Evolutionary conservation across 2,797 vertebrate genomes (phyloP).

Genomic region (Tamandua tetradactyla): DNA sequence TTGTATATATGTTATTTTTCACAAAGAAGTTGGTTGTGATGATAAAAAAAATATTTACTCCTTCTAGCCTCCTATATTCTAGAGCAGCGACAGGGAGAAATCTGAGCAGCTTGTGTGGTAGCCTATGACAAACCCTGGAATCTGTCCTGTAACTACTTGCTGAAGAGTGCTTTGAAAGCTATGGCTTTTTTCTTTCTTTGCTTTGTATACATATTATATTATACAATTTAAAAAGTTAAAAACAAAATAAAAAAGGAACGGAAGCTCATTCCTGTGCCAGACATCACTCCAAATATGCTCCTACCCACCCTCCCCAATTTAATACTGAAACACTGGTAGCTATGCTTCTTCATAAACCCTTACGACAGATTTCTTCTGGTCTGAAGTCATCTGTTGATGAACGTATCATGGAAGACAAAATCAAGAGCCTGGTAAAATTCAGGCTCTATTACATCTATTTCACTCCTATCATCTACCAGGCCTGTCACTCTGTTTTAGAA

Average conservation of each 20-base stretch:
- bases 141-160: too few species aligned
- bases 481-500: slow-evolving; percentile 83
- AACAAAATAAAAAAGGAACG: neutral
- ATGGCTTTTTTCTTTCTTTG: too few species aligned
- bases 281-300: neutral
- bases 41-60: too few species aligned
- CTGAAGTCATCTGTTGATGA: slow-evolving; percentile 74
- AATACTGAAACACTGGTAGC: neutral
- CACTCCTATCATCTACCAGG: slow-evolving; percentile 73
- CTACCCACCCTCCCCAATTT: neutral
- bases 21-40: too few species aligned
- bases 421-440: slow-evolving; percentile 78
- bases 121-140: too few species aligned
- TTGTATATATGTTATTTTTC: too few species aligned
- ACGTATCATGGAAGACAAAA: slow-evolving; percentile 71
- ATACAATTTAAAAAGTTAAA: too few species aligned
- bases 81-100: too few species aligned
- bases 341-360: slow-evolving; percentile 7
- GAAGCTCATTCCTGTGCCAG: neutral
- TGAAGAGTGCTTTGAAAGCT: too few species aligned
- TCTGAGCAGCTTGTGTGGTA: too few species aligned
- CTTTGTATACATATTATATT: too few species aligned
- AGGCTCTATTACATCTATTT: slow-evolving; percentile 79
- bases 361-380: neutral
- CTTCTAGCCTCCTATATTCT: too few species aligned